These are phyloP conservation scores for Zoanthus gigantus DNA, from an alignment of 92 coral and sea anemone genomes.

Conservation along the genomic window DNA sequence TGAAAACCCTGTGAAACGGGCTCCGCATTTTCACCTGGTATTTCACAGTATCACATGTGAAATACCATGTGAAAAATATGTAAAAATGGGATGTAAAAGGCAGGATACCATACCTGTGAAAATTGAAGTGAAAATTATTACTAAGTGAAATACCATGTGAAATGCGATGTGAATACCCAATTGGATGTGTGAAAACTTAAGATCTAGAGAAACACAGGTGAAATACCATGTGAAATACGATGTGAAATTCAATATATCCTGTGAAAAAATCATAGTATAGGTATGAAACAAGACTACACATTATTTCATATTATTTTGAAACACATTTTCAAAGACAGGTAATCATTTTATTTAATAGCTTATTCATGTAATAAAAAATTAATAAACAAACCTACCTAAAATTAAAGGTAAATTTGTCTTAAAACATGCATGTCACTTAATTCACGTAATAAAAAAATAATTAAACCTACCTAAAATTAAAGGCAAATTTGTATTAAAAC, in stretches of 20 bases:
- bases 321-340: too few species aligned
- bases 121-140: conserved; percentile 29
- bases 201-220: conserved; percentile 2
- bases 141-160: conserved; percentile 42
- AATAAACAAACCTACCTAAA: too few species aligned
- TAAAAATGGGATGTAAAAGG: not conserved
- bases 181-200: conserved; percentile 18
- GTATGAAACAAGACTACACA: not conserved
- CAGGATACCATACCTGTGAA: conserved; percentile 32
- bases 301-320: not conserved
- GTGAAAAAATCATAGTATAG: not conserved
- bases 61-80: conserved; percentile 5
- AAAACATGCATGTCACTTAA: too few species aligned
- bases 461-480: too few species aligned
- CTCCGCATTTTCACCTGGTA: conserved; percentile 21
- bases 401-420: too few species aligned
- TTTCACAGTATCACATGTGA: conserved; percentile 17
- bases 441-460: too few species aligned
- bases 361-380: too few species aligned
- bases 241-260: conserved; percentile 26
- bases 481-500: too few species aligned
- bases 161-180: conserved; percentile 4
- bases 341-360: too few species aligned
- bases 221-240: conserved; percentile 38
- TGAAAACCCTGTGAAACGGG: conserved; percentile 25